Conservation (phyloP, 2,888 invertebrate genomes). For the Anagyrus pseudococci region DNA sequence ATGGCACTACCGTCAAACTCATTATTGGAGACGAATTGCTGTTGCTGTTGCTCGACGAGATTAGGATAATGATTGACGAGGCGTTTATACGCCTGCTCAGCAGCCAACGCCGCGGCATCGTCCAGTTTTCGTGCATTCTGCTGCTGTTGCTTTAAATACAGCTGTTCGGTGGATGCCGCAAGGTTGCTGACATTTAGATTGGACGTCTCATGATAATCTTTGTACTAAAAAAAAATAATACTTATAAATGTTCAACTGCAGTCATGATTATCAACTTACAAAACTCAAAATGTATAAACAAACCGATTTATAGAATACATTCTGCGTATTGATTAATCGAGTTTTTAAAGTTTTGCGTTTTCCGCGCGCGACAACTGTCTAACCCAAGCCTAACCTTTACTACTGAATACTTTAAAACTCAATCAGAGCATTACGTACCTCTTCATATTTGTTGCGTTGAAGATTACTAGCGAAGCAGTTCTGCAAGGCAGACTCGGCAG, state of each 20-base stretch:
- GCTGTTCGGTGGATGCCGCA: constrained; percentile 48
- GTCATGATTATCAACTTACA: too few relatives aligned
- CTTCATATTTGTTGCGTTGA: constrained; percentile 50
- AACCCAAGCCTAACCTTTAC: too few relatives aligned
- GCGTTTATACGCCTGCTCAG: constrained; percentile 52
- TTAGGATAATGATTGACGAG: constrained; percentile 45
- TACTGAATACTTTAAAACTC: too few relatives aligned
- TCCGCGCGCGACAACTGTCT: too few relatives aligned
- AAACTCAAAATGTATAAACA: too few relatives aligned
- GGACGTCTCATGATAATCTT: constrained; percentile 50
- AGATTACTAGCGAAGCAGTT: constrained; percentile 51
- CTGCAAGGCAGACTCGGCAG: constrained; percentile 52
- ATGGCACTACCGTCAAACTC: constrained; percentile 20
- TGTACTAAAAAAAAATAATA: constrained; percentile 39
- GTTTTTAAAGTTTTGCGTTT: too few relatives aligned
- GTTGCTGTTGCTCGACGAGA: constrained; percentile 38
- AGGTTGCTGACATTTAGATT: constrained; percentile 46
- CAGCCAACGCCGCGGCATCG: constrained; percentile 42
- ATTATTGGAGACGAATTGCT: constrained; percentile 19
- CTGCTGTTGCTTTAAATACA: constrained; percentile 44
- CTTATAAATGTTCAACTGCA: too few relatives aligned
- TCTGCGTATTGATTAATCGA: too few relatives aligned
- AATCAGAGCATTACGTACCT: too few relatives aligned
- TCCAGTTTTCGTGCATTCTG: constrained; percentile 48
- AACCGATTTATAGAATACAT: too few relatives aligned